These are phyloP conservation scores for Sinella curviseta DNA, from an alignment of 1,140 invertebrate species.

Conservation along the genomic window DNA sequence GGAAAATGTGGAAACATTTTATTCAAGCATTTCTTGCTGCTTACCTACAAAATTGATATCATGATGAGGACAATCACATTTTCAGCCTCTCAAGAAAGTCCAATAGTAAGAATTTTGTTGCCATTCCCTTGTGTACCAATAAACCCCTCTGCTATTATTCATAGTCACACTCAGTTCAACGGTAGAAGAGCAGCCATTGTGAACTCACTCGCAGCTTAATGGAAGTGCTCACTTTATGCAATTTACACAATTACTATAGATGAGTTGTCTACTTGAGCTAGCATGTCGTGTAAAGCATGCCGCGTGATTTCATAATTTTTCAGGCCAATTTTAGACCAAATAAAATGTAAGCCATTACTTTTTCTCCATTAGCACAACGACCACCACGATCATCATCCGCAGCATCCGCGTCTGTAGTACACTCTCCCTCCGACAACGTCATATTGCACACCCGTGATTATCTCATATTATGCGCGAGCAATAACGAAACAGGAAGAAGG, in stretches of 20 bases:
- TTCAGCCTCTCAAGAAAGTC: too few relatives aligned
- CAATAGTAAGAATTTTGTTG: too few relatives aligned
- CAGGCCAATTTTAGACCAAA: neutral
- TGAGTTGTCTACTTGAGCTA: constrained; percentile 11
- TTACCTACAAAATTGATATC: too few relatives aligned
- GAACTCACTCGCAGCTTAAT: too few relatives aligned
- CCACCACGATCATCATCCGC: too few relatives aligned
- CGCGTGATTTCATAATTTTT: constrained; percentile 1
- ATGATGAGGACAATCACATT: too few relatives aligned
- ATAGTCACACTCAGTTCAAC: neutral
- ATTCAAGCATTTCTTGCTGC: neutral
- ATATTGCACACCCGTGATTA: neutral
- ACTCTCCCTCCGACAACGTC: neutral
- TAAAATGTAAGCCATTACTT: neutral
- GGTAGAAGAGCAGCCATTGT: too few relatives aligned
- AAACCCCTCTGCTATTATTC: neutral
- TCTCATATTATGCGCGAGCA: too few relatives aligned
- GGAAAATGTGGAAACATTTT: constrained; percentile 7
- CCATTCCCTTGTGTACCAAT: too few relatives aligned
- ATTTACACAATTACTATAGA: neutral
- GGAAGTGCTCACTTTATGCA: neutral
- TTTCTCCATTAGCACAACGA: neutral
- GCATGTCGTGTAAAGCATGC: constrained; percentile 16
- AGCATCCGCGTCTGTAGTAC: too few relatives aligned
- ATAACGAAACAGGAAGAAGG: constrained; percentile 6